Evolutionary conservation across 2,888 invertebrate genomes (phyloP), one percentile per base, ranked within the genome.

Genomic region (Acheta domesticus): DNA sequence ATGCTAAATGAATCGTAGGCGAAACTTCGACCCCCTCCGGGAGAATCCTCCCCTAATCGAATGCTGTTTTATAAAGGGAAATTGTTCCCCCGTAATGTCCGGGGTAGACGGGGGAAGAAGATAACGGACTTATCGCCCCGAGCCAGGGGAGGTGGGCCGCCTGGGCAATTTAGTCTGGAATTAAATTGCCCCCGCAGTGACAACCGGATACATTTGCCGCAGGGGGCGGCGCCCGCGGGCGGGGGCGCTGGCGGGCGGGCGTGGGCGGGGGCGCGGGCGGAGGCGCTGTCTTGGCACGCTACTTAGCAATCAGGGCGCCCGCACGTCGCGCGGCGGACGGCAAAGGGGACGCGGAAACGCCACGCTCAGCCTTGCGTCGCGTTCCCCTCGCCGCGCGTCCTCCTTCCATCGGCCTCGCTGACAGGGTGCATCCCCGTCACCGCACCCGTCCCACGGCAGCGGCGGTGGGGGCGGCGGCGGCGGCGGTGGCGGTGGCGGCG

Each of bases 21-120:
- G 62, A 62, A 62, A 62, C 62, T 62, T n/a, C 16, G 14, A 16
- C 62, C 16, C 62, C n/a, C 62, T n/a, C 62, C 16, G 16, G 14
- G 16, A 62, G 62, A 62, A 62, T 19, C 62, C 62, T 62, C 62
- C 62, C 62, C 62, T 62, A 62, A 62, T 62, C 62, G 62, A 62
- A 62, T 62, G 62, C 62, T 62, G 62, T 62, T 62, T 62, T 62
- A 62, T 62, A 62, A 62, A 62, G 62, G 62, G 62, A 62, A 62
- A 62, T 62, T 62, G 62, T 62, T 62, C 62, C 62, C 16, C 62
- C 62, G 62, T 62, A 62, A 62, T 62, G 62, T n/a, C 16, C 62
- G n/a, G 62, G 62, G 62, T 62, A 19, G 62, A 14, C n/a, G 14
- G 62, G n/a, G 62, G 62, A 62, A 62, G 62, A 62, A 62, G 62